phyloP scores from a whole-genome alignment of 2,797 vertebrate species.

The Liasis olivaceus region DNA sequence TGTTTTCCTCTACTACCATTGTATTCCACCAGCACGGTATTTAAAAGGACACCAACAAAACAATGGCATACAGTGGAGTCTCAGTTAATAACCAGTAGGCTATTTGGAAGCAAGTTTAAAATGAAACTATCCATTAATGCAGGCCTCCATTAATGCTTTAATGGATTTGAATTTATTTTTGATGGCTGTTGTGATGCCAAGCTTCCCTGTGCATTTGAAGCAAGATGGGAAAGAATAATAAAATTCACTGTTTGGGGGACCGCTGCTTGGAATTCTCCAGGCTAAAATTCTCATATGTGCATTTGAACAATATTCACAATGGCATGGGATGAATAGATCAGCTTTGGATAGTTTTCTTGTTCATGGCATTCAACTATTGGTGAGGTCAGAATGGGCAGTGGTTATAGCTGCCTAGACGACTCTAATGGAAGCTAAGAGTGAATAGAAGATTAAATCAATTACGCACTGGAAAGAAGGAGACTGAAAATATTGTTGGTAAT shows the following conservation, averaged over 20 bases:
- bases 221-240: background rate
- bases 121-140: background rate
- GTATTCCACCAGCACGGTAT: background rate
- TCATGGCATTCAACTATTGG: background rate
- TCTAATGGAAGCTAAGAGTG: background rate
- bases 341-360: background rate
- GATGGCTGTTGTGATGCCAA: too few relatives aligned
- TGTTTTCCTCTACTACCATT: background rate
- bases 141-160: background rate
- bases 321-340: background rate
- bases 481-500: background rate
- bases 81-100: background rate
- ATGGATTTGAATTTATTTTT: background rate
- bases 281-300: background rate
- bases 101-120: conserved; percentile 1
- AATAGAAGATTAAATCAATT: background rate
- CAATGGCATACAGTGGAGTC: background rate
- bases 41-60: background rate
- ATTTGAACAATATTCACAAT: conserved; percentile 21
- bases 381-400: background rate
- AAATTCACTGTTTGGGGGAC: background rate
- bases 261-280: background rate
- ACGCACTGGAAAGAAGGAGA: background rate
- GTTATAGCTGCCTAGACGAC: background rate
- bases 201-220: background rate